A percentile compares a stretch with the other conserved stretches of the same genome.
These are phyloP conservation scores for Tuberolachnus salignus DNA, from an alignment of 2,888 invertebrate genomes.

Conservation along the genomic window DNA sequence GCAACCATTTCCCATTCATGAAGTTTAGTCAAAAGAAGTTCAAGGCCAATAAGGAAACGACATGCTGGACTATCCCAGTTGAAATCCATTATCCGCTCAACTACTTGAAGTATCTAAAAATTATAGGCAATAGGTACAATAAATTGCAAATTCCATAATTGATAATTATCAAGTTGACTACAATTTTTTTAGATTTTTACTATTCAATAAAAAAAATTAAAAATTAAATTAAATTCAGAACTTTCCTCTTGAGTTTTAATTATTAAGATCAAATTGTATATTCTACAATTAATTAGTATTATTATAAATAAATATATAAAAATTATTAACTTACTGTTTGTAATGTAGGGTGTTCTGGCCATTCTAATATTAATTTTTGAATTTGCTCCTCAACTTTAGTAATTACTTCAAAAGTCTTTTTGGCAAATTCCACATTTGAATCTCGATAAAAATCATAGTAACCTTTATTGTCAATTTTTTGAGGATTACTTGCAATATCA, in stretches of 20 bases:
- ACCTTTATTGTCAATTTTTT: slow-evolving; percentile 37
- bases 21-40: slow-evolving; percentile 71
- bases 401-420: slow-evolving; percentile 74
- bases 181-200: too few relatives aligned
- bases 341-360: slow-evolving; percentile 90
- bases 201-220: too few relatives aligned
- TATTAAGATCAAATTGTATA: too few relatives aligned
- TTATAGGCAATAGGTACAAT: too few relatives aligned
- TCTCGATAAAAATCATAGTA: slow-evolving; percentile 81
- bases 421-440: slow-evolving; percentile 78
- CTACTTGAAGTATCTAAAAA: slow-evolving; percentile 71
- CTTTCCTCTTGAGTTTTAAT: too few relatives aligned
- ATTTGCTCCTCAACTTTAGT: slow-evolving; percentile 70
- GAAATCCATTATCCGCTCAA: slow-evolving; percentile 72
- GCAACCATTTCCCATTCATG: slow-evolving; percentile 94
- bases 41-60: slow-evolving; percentile 87
- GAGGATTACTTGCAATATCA: slow-evolving; percentile 63
- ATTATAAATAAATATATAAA: slow-evolving; percentile 37
- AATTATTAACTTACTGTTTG: slow-evolving; percentile 69
- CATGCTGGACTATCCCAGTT: slow-evolving; percentile 82
- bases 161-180: background rate
- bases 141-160: background rate
- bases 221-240: too few relatives aligned
- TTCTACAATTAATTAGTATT: slow-evolving; percentile 30
- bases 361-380: slow-evolving; percentile 72